phyloP scores from a whole-genome alignment of 2,797 vertebrate species.

The Lagocephalus sceleratus region DNA sequence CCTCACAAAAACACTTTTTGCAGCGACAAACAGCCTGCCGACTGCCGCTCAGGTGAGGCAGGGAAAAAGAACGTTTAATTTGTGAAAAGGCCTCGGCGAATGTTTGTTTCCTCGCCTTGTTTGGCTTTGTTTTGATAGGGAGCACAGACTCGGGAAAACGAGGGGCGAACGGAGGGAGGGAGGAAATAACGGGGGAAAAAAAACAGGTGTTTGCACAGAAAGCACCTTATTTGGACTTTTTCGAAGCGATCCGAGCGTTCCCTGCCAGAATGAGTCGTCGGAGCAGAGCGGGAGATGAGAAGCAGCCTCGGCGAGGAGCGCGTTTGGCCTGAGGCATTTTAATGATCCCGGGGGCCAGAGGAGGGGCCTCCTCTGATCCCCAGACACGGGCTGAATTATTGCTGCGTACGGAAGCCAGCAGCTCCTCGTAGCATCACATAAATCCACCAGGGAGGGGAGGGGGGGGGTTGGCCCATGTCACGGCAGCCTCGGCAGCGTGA shows the following conservation, averaged over 20 bases:
- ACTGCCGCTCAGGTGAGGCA: conserved; percentile 26
- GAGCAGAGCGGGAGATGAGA: conserved; percentile 55
- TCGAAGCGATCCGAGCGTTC: conserved; percentile 36
- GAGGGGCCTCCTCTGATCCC: conserved; percentile 42
- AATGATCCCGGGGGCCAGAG: conserved; percentile 51
- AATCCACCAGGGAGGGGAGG: conserved; percentile 18
- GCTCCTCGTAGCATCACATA: conserved; percentile 35
- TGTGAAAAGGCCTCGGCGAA: conserved; percentile 52
- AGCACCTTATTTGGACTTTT: conserved; percentile 73
- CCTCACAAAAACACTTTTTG: too few species aligned
- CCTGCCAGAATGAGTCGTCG: conserved; percentile 58
- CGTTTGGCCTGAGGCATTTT: conserved; percentile 56
- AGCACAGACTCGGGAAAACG: conserved; percentile 47
- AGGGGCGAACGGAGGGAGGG: conserved; percentile 15
- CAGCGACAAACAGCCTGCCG: conserved; percentile 24
- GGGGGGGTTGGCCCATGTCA: conserved; percentile 13
- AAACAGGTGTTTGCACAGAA: conserved; percentile 43
- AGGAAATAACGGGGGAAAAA: neutral
- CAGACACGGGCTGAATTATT: conserved; percentile 58
- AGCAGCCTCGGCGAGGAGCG: conserved; percentile 56
- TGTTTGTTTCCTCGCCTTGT: conserved; percentile 54
- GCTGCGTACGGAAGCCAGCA: conserved; percentile 40
- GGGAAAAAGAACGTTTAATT: conserved; percentile 57
- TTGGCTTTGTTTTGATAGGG: conserved; percentile 53
- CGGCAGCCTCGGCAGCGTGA: conserved; percentile 26